Percentiles rank a stretch among this genome's conserved stretches.
Evolutionary conservation across 35 echinoderm and acorn worm genomes (phyloP).

Genomic region (Holothuria glaberrima): DNA sequence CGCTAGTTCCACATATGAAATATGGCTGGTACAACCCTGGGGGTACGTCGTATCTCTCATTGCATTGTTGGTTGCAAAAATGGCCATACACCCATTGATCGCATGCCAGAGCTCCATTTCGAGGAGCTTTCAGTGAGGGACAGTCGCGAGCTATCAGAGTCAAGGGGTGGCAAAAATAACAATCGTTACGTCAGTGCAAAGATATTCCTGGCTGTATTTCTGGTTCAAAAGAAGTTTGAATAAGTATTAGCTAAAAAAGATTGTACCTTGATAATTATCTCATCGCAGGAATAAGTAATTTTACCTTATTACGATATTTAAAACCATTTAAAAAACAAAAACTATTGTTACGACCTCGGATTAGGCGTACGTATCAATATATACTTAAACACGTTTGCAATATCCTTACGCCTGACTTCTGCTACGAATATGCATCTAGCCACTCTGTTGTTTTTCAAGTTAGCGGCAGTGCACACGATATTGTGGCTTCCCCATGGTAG

Average conservation of each 20-base stretch:
- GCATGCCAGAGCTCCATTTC: background rate
- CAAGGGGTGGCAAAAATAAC: too few species aligned
- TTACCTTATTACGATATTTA: too few species aligned
- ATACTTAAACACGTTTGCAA: too few species aligned
- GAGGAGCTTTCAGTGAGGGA: background rate
- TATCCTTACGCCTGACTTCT: conserved; percentile 2
- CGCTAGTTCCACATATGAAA: background rate
- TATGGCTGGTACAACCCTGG: background rate
- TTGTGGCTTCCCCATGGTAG: conserved; percentile 14
- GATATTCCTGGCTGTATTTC: too few species aligned
- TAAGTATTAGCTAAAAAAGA: too few species aligned
- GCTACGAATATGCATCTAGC: background rate
- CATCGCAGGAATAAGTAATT: too few species aligned
- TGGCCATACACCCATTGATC: background rate
- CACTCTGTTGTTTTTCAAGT: background rate
- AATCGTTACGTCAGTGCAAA: too few species aligned
- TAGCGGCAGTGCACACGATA: conserved; percentile 1
- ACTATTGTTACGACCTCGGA: too few species aligned
- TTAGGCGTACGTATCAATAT: too few species aligned
- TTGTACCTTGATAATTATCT: too few species aligned
- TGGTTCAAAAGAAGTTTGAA: too few species aligned
- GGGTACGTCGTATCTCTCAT: background rate
- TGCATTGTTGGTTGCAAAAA: background rate
- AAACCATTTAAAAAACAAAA: too few species aligned
- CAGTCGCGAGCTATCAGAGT: background rate